Percentiles rank a stretch among this genome's conserved stretches.
Conservation (phyloP, 1,140 invertebrate species). For the Drosophila athabasca region DNA sequence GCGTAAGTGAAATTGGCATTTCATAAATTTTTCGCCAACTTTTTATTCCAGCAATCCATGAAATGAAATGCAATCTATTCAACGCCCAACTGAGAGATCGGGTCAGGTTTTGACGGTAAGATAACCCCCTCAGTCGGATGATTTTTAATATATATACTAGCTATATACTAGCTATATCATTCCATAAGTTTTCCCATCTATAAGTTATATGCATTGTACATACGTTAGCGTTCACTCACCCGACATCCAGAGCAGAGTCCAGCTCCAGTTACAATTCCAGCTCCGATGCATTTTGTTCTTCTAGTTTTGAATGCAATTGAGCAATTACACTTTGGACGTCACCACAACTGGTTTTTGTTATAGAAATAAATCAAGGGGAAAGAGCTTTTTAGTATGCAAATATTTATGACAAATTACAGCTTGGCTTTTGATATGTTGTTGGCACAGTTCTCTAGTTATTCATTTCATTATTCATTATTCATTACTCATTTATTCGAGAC, state of each 20-base stretch:
- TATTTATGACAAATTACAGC: slow-evolving; percentile 37
- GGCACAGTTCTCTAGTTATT: too few relatives aligned
- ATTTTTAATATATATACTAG: slow-evolving; percentile 6
- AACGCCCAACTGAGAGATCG: slow-evolving; percentile 9
- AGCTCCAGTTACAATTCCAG: slow-evolving; percentile 42
- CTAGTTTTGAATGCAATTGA: slow-evolving; percentile 11
- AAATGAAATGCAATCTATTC: not conserved
- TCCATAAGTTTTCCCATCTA: too few relatives aligned
- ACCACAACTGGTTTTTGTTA: slow-evolving; percentile 30
- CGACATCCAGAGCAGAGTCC: slow-evolving; percentile 44
- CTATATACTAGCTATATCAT: too few relatives aligned
- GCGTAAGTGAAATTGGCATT: slow-evolving; percentile 83
- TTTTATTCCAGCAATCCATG: not conserved
- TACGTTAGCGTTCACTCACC: slow-evolving; percentile 50
- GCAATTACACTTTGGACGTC: slow-evolving; percentile 19
- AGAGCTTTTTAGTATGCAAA: slow-evolving; percentile 32
- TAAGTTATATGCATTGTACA: not conserved
- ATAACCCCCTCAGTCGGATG: slow-evolving; percentile 18
- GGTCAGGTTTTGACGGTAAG: slow-evolving; percentile 6
- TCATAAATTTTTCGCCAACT: slow-evolving; percentile 69
- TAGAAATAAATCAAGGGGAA: slow-evolving; percentile 17
- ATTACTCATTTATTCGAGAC: slow-evolving; percentile 6
- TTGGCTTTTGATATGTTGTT: slow-evolving; percentile 2
- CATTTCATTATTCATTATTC: slow-evolving; percentile 2
- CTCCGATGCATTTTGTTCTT: slow-evolving; percentile 47